These are phyloP conservation scores for Polydrusus tereticollis DNA, from an alignment of 2,888 invertebrate genomes.

Conservation along the genomic window DNA sequence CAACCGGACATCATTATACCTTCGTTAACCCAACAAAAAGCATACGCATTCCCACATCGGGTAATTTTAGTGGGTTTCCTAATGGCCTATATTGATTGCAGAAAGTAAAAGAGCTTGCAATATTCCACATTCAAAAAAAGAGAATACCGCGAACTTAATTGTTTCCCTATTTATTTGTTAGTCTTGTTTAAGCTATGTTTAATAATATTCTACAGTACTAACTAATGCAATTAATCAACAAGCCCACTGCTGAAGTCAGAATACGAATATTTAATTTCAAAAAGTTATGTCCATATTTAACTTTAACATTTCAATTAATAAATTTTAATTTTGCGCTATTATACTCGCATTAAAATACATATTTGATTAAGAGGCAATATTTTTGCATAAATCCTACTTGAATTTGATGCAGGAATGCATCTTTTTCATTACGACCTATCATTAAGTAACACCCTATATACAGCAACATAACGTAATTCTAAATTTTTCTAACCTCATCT, in stretches of 20 bases:
- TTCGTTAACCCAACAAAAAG: background rate
- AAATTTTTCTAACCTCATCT: too few relatives aligned
- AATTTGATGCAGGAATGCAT: too few relatives aligned
- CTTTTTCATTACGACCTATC: too few relatives aligned
- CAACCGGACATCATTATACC: background rate
- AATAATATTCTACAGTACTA: background rate
- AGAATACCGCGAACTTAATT: conserved; percentile 1
- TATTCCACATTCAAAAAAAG: conserved; percentile 9
- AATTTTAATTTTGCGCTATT: too few relatives aligned
- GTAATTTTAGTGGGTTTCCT: conserved; percentile 18
- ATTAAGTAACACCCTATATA: too few relatives aligned
- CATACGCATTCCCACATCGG: background rate
- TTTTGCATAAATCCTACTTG: too few relatives aligned
- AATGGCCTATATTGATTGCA: conserved; percentile 18
- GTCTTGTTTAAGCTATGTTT: conserved; percentile 4
- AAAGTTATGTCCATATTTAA: too few relatives aligned
- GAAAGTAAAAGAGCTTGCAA: conserved; percentile 16
- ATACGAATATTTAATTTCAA: background rate
- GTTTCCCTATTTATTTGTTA: conserved; percentile 28
- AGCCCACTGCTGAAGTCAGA: too few relatives aligned
- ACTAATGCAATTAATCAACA: background rate
- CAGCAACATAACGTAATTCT: too few relatives aligned
- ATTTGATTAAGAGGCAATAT: too few relatives aligned
- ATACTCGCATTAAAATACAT: too few relatives aligned
- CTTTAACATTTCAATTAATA: too few relatives aligned